Conservation (phyloP, 1,140 invertebrate species). For the Bactericera cockerelli region DNA sequence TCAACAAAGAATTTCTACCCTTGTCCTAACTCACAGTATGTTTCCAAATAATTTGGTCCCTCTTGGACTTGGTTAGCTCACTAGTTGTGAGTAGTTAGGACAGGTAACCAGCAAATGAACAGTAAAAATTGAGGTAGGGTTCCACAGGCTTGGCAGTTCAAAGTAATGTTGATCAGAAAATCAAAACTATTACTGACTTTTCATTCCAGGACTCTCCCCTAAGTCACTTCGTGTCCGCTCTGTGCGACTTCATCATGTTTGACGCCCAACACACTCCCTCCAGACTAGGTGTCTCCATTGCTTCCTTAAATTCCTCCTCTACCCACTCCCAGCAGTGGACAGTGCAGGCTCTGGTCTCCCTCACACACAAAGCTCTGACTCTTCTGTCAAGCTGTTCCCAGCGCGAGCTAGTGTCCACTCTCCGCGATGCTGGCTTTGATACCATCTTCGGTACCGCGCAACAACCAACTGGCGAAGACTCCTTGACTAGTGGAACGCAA, state of each 20-base stretch:
- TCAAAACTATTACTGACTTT: too few relatives aligned
- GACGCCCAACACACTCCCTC: background rate
- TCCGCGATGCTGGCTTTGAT: background rate
- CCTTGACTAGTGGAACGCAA: background rate
- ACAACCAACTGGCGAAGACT: too few relatives aligned
- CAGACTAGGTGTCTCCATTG: background rate
- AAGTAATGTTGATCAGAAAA: too few relatives aligned
- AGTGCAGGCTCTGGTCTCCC: background rate
- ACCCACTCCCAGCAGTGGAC: background rate
- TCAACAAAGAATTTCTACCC: too few relatives aligned
- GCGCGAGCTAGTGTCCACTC: background rate
- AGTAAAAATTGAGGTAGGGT: too few relatives aligned
- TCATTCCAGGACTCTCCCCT: background rate
- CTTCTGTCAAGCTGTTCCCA: background rate
- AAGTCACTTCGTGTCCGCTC: background rate
- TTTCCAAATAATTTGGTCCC: too few relatives aligned
- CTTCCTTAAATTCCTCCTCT: background rate
- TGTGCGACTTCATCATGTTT: background rate
- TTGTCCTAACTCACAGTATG: too few relatives aligned
- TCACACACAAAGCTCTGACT: background rate
- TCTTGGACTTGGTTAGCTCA: too few relatives aligned
- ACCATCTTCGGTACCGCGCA: background rate
- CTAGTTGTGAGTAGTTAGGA: too few relatives aligned
- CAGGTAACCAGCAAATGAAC: too few relatives aligned
- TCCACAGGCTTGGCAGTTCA: too few relatives aligned